These are phyloP conservation scores for Falco peregrinus DNA, from an alignment of 2,797 vertebrate genomes.

Conservation along the genomic window DNA sequence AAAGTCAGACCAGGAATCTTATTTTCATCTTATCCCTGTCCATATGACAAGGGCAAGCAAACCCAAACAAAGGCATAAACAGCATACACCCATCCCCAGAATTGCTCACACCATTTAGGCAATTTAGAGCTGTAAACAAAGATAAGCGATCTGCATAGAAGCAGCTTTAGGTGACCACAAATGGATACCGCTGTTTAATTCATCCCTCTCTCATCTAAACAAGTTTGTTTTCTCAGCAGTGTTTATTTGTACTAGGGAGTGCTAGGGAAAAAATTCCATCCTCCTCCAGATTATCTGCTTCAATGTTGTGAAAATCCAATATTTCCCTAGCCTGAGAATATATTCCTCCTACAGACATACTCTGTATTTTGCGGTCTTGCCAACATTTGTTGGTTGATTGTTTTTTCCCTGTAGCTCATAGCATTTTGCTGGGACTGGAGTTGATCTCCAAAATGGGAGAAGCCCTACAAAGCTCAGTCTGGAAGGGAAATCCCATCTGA, in stretches of 20 bases:
- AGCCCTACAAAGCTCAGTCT: background rate
- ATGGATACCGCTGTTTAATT: slow-evolving; percentile 56
- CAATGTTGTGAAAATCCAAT: slow-evolving; percentile 63
- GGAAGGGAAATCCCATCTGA: background rate
- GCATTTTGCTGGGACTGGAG: background rate
- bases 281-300: slow-evolving; percentile 54
- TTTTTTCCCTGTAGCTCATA: background rate
- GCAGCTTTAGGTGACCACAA: slow-evolving; percentile 64
- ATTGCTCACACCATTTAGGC: slow-evolving; percentile 58
- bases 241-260: slow-evolving; percentile 65
- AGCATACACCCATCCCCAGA: slow-evolving; percentile 55
- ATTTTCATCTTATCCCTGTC: background rate
- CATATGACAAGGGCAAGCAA: slow-evolving; percentile 24
- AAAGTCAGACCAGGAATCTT: slow-evolving; percentile 3
- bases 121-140: slow-evolving; percentile 64
- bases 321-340: slow-evolving; percentile 58
- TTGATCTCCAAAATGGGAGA: background rate
- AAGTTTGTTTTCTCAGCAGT: slow-evolving; percentile 56
- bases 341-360: slow-evolving; percentile 56
- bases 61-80: slow-evolving; percentile 49
- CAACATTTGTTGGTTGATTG: background rate
- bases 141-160: slow-evolving; percentile 65
- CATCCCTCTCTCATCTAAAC: slow-evolving; percentile 59
- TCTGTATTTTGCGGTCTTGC: slow-evolving; percentile 22
- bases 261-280: slow-evolving; percentile 45